Conservation (phyloP, 2,888 invertebrate genomes). For the Eurytoma californica region DNA sequence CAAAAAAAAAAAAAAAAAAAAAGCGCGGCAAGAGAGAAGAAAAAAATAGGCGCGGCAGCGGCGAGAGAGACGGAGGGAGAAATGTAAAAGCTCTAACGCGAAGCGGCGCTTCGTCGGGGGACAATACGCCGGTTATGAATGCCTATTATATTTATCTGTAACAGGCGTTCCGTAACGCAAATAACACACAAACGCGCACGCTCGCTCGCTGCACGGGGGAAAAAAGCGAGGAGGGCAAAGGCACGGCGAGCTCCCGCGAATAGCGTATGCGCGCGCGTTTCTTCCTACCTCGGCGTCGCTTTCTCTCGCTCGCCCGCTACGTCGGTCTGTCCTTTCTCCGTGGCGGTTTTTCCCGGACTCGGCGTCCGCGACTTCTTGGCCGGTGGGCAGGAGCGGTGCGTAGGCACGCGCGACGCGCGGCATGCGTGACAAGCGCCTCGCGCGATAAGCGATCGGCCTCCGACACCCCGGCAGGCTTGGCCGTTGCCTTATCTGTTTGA, state of each 20-base stretch:
- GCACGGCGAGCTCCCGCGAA: conserved; percentile 23
- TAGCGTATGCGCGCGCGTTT: not conserved
- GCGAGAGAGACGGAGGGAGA: conserved; percentile 61
- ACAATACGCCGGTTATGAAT: conserved; percentile 74
- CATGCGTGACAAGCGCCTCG: not conserved
- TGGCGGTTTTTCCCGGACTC: not conserved
- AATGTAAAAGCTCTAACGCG: conserved; percentile 72
- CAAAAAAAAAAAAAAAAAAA: no score
- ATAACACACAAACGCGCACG: conserved; percentile 63
- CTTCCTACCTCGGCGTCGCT: not conserved
- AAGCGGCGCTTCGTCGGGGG: conserved; percentile 71
- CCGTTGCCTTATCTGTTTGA: conserved; percentile 18
- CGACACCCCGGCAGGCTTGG: not conserved
- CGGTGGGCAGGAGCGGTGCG: not conserved
- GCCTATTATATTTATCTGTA: conserved; percentile 75
- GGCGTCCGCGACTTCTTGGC: not conserved
- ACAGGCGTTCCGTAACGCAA: conserved; percentile 75
- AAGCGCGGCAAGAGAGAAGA: conserved; percentile 46
- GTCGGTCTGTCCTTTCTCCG: not conserved
- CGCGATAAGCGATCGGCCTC: conserved; percentile 3
- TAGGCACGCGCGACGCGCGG: not conserved
- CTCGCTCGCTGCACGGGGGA: conserved; percentile 5
- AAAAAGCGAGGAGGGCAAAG: conserved; percentile 31
- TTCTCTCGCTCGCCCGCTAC: conserved; percentile 35
- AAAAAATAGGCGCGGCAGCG: conserved; percentile 46